A percentile compares a stretch with the other conserved stretches of the same genome.
Evolutionary conservation across 1,140 invertebrate species (phyloP).

Genomic region (Monochamus saltuarius): DNA sequence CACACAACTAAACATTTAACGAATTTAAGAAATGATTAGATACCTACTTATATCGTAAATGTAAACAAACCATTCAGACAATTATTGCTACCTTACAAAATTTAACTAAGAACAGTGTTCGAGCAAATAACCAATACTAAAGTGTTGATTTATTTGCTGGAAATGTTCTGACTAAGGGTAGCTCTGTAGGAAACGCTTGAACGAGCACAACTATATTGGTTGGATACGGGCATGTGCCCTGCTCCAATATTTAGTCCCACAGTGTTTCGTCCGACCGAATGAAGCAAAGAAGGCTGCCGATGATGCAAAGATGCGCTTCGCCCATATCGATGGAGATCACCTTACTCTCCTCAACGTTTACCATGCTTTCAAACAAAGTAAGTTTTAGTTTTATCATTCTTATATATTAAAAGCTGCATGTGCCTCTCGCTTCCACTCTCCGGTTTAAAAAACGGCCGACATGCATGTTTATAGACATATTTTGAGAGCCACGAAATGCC

Average conservation of each 20-base stretch:
- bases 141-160: not conserved
- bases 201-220: constrained; percentile 58
- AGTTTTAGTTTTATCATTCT: constrained; percentile 55
- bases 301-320: constrained; percentile 98
- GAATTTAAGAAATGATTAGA: too few species aligned
- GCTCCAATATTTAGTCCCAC: constrained; percentile 82
- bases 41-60: too few species aligned
- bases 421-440: too few species aligned
- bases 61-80: too few species aligned
- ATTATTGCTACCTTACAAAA: too few species aligned
- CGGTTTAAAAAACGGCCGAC: too few species aligned
- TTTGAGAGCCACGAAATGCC: too few species aligned
- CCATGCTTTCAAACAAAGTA: constrained; percentile 99
- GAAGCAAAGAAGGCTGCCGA: constrained; percentile 99
- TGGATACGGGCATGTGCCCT: constrained; percentile 57
- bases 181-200: constrained; percentile 55
- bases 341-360: constrained; percentile 93
- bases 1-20: too few species aligned
- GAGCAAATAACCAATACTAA: too few species aligned
- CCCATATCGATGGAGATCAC: constrained; percentile 99
- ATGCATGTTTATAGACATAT: too few species aligned
- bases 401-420: too few species aligned
- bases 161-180: constrained; percentile 51
- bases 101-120: too few species aligned
- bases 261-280: constrained; percentile 98